Percentiles rank a stretch among this genome's conserved stretches.
These are phyloP conservation scores for Radopholus similis DNA, from an alignment of 1,140 invertebrate genomes.

Conservation along the genomic window DNA sequence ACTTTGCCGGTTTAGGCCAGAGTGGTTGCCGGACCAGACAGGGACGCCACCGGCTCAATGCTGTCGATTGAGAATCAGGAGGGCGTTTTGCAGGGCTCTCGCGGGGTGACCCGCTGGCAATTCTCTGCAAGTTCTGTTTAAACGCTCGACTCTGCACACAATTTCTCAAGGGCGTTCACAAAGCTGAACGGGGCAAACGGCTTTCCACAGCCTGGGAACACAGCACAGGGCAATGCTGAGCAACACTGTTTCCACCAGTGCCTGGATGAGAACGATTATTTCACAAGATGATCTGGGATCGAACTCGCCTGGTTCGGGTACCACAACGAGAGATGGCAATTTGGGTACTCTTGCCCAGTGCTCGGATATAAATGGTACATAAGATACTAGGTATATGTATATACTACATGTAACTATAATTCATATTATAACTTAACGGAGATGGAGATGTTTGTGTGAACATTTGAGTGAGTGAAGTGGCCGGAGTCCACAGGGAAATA, in stretches of 20 bases:
- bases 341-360: conserved; percentile 25
- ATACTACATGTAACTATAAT: too few relatives aligned
- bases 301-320: conserved; percentile 58
- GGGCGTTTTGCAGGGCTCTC: too few relatives aligned
- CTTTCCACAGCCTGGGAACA: conserved; percentile 82
- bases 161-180: conserved; percentile 72
- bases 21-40: too few relatives aligned
- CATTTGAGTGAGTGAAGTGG: background rate
- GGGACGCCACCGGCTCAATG: too few relatives aligned
- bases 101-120: too few relatives aligned
- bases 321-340: conserved; percentile 49
- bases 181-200: conserved; percentile 88
- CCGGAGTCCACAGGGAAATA: background rate
- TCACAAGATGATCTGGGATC: too few relatives aligned
- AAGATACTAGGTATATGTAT: too few relatives aligned
- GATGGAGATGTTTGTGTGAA: background rate
- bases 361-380: too few relatives aligned
- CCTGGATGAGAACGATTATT: conserved; percentile 66
- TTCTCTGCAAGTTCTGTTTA: too few relatives aligned
- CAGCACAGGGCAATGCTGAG: conserved; percentile 75
- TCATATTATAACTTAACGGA: too few relatives aligned
- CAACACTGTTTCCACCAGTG: conserved; percentile 71
- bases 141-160: conserved; percentile 37
- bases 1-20: too few relatives aligned
- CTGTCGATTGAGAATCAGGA: too few relatives aligned